Evolutionary conservation across 1,140 invertebrate genomes (phyloP), one percentile per base, ranked within the genome.

Genomic region (Onthophagus taurus): DNA sequence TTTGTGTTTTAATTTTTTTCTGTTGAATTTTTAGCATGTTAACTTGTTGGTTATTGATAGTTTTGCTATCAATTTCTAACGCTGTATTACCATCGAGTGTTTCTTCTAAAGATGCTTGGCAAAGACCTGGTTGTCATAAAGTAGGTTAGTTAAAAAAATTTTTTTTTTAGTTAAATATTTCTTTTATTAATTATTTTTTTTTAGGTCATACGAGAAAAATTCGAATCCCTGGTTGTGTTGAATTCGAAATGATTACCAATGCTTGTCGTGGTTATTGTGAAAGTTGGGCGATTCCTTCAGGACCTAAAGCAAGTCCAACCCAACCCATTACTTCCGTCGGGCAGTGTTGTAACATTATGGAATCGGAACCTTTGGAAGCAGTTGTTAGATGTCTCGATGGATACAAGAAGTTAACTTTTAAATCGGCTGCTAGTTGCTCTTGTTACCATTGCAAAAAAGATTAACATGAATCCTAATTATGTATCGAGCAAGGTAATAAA

Each of bases 341-440:
- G 1, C 81, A 89, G 56, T 91, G 88, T 59, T 92, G 88, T 63
- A 88, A 85, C 63, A 90, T 90, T 43, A 85, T 88, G 78, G 84
- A 88, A 48, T 80, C 84, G 0, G 82, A 87, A 68, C 71, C 83
- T 74, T 71, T 82, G 18, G 74, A 72, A 38, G 78, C 81, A 8
- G 69, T 71, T 48, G 83, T 88, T 0, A 67, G 81, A 49, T 91
- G 86, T 59, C 65, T 85, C 33, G 82, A 84, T 13, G 86, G 85
- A 2, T 70, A 78, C 42, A 71, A 79, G 50, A 79, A 82, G 54
- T 67, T 89, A 31, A 75, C 79, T 19, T 90, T 90, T 60, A 88
- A 88, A 65, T 89, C 85, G 2, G 86, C 87, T 2, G 73, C 78
- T 36, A 76, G 72, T n/a, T 91, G 86, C 63, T 74, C 78, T 6